Evolutionary conservation across 2,888 invertebrate species (phyloP), one percentile per base, ranked within the genome.

Genomic region (Drosophila hawaiiensis): DNA sequence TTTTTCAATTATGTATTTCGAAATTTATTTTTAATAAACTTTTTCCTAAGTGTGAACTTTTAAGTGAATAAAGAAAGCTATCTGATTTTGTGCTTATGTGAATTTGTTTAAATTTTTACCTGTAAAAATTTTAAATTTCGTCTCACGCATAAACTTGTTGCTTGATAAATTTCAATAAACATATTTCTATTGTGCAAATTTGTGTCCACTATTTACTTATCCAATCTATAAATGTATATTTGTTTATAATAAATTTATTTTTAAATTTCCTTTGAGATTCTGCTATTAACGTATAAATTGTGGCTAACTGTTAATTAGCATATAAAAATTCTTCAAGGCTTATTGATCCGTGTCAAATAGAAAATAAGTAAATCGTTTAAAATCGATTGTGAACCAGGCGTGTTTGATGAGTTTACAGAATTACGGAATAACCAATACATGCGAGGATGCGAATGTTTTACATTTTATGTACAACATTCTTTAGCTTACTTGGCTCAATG

Each of bases 401-500:
- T 53, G 62, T 47, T 68, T 74, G 78, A 78, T 69, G 78, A 68
- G 68, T 79, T 80, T 82, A 82, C 79, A 71, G 50, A 56, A 79
- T 75, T 61, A 75, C 67, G 50, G 54, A 78, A 69, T 43, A 73
- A 47, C 52, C 50, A 61, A 82, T 81, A 68, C 29, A 63, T 25
- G 50, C 12, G 29, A 47, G 58, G n/a, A 62, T 71, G 64, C 28
- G 55, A 73, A 76, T 74, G 78, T 73, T 77, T 71, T 80, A 80
- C 71, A 78, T 80, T 89, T 76, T 54, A 77, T 71, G 76, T 75
- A 87, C 75, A 84, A 77, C 66, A 91, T 87, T 89, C 85, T 72
- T 89, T 56, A 62, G 75, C 60, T 84, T 72, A 74, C 72, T 87
- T 87, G 87, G 87, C 84, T 70, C 58, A 53, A 31, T 66, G 91